Percentiles rank a stretch among this genome's conserved stretches.
phyloP scores from a whole-genome alignment of 2,797 vertebrate species.

The Spea hammondii region DNA sequence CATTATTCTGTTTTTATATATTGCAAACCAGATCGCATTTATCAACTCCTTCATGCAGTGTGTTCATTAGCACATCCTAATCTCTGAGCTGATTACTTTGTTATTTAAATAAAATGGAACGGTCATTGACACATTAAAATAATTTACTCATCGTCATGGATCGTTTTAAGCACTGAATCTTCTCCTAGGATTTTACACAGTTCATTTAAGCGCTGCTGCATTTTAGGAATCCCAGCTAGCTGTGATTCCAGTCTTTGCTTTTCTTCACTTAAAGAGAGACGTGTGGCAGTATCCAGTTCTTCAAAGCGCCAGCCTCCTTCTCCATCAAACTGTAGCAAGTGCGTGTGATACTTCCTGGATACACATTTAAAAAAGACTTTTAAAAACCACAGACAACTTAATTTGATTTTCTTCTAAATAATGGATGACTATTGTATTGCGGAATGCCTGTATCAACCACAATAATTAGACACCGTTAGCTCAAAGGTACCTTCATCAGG shows the following conservation, averaged over 20 bases:
- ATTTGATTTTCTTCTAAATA: too few species aligned
- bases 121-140: constrained; percentile 56
- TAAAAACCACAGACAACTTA: too few species aligned
- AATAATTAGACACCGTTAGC: too few species aligned
- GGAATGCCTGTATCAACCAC: too few species aligned
- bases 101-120: constrained; percentile 61
- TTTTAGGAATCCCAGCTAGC: constrained; percentile 92
- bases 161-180: constrained; percentile 92
- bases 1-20: constrained; percentile 8
- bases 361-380: constrained; percentile 22
- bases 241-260: constrained; percentile 94
- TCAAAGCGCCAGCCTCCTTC: constrained; percentile 96
- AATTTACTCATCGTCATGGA: constrained; percentile 66
- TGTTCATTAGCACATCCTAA: constrained; percentile 40
- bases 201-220: constrained; percentile 94
- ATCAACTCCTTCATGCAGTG: constrained; percentile 63
- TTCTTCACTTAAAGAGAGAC: constrained; percentile 91
- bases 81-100: constrained; percentile 57
- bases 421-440: too few species aligned
- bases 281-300: constrained; percentile 90
- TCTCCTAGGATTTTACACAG: constrained; percentile 96
- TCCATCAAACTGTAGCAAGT: constrained; percentile 96
- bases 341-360: constrained; percentile 95
- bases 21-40: constrained; percentile 8
- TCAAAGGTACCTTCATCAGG: too few species aligned